Evolutionary conservation across 2,888 invertebrate species (phyloP).

Genomic region (Stictocephala bisonia): DNA sequence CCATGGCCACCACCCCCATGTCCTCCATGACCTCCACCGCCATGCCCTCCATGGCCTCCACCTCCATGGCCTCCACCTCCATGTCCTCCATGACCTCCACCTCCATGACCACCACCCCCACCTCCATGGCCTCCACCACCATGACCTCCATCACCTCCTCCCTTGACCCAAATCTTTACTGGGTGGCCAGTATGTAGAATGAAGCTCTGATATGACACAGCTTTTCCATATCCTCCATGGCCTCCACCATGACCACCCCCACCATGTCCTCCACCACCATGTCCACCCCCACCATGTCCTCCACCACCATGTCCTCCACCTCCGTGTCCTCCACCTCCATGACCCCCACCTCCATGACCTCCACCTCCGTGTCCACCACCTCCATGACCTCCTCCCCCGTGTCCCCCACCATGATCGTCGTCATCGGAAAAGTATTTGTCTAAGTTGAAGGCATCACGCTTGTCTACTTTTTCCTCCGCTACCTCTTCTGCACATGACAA

Average conservation of each 20-base stretch:
- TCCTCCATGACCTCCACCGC: not conserved
- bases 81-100: constrained; percentile 15
- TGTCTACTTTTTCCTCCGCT: not conserved
- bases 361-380: not conserved
- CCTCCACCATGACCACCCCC: constrained; percentile 17
- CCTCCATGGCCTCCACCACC: constrained; percentile 26
- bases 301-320: constrained; percentile 27
- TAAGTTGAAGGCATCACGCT: not conserved
- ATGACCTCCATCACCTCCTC: constrained; percentile 16
- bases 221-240: constrained; percentile 21
- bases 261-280: not conserved
- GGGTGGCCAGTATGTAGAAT: constrained; percentile 29
- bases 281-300: not conserved
- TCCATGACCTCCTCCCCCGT: constrained; percentile 2
- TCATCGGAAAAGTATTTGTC: constrained; percentile 24
- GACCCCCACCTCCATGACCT: not conserved
- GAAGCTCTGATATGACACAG: constrained; percentile 31
- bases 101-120: constrained; percentile 16
- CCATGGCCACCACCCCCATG: too few species aligned
- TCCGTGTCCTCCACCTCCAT: constrained; percentile 1
- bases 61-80: constrained; percentile 18
- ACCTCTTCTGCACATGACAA: not conserved
- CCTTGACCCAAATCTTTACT: constrained; percentile 27
- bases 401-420: not conserved
- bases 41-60: not conserved